Percentiles rank a stretch among this genome's conserved stretches.
Conservation (phyloP, 2,113 vertebrate species). For the Crypturellus undulatus region DNA sequence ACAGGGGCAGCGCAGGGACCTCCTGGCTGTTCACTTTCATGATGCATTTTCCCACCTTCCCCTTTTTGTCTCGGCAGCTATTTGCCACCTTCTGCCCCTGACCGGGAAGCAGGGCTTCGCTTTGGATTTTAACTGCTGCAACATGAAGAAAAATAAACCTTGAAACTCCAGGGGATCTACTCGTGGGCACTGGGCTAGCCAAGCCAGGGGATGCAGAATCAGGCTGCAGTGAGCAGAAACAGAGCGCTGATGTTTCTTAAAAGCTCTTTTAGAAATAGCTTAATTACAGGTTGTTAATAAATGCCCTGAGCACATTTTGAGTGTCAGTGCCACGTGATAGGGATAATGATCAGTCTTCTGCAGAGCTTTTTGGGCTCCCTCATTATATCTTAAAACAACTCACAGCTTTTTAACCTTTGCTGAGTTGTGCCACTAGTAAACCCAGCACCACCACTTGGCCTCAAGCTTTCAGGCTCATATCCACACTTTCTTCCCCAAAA, state of each 20-base stretch:
- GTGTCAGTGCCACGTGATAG: rapidly evolving
- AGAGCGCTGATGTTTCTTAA: background rate
- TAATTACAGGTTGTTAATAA: background rate
- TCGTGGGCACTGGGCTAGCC: background rate
- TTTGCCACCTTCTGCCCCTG: background rate
- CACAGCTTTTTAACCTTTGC: background rate
- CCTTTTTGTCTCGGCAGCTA: background rate
- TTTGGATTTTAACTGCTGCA: background rate
- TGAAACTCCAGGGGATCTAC: background rate
- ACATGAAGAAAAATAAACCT: background rate
- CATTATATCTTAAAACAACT: background rate
- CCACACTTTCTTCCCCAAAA: background rate
- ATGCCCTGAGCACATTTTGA: background rate
- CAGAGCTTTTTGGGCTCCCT: background rate
- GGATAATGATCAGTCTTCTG: background rate
- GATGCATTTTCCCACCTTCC: background rate
- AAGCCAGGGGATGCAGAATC: background rate
- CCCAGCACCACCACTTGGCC: background rate
- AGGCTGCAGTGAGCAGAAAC: background rate
- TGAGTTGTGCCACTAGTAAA: background rate
- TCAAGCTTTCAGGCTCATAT: background rate
- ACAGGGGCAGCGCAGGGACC: background rate
- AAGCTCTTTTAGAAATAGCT: background rate
- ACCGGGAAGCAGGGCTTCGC: rapidly evolving
- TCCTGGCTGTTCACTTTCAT: background rate